These are phyloP conservation scores for Rugalucina vietnamica DNA, from an alignment of 2,888 invertebrate species.

Conservation along the genomic window DNA sequence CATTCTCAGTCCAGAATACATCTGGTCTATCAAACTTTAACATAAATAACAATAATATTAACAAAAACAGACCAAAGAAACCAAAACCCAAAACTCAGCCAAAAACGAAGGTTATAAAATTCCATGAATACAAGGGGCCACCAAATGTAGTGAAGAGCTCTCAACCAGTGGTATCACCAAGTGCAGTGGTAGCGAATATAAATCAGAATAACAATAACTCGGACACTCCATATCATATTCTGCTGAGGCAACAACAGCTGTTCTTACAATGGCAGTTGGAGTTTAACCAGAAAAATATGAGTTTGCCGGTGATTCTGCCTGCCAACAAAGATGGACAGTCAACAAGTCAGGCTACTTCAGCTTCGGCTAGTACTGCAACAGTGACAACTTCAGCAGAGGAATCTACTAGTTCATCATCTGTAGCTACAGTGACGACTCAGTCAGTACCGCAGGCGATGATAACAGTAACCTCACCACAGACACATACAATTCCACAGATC, in stretches of 20 bases:
- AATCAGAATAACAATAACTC: constrained; percentile 22
- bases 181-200: constrained; percentile 38
- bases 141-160: constrained; percentile 92
- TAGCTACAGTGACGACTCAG: constrained; percentile 65
- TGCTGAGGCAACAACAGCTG: constrained; percentile 95
- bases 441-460: constrained; percentile 61
- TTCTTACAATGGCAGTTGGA: constrained; percentile 94
- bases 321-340: constrained; percentile 60
- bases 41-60: constrained; percentile 66
- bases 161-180: constrained; percentile 52
- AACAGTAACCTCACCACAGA: constrained; percentile 55
- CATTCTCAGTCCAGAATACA: constrained; percentile 50
- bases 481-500: constrained; percentile 51
- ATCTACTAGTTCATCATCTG: background rate
- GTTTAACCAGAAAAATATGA: constrained; percentile 88
- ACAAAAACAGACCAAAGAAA: constrained; percentile 87
- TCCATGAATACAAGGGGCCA: constrained; percentile 94
- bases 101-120: constrained; percentile 95
- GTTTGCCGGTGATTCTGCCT: constrained; percentile 64
- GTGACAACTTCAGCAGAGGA: constrained; percentile 39
- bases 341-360: constrained; percentile 11
- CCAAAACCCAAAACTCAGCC: constrained; percentile 92
- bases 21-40: constrained; percentile 58
- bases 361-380: constrained; percentile 14
- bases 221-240: constrained; percentile 77